phyloP scores from a whole-genome alignment of 2,888 invertebrate genomes.

The Eucera pruinosa region DNA sequence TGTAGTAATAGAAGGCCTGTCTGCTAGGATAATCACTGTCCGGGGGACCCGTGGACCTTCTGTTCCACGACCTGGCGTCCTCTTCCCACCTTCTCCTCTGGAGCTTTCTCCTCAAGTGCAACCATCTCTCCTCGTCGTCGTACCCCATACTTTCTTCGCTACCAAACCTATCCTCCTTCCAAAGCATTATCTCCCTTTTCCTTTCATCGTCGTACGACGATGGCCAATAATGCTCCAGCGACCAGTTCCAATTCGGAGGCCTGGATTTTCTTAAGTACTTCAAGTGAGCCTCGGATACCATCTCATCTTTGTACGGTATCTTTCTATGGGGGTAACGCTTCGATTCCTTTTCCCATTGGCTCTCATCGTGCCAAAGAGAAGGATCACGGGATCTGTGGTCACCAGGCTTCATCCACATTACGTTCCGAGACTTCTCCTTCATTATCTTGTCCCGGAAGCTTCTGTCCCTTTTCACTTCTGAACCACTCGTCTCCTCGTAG shows the following conservation, averaged over 20 bases:
- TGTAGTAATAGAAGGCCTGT: constrained; percentile 79
- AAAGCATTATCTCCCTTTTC: constrained; percentile 79
- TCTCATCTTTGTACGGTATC: constrained; percentile 80
- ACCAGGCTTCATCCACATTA: constrained; percentile 80
- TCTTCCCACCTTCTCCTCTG: constrained; percentile 84
- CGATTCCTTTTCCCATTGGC: constrained; percentile 83
- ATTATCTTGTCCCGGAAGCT: constrained; percentile 77
- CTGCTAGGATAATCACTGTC: constrained; percentile 85
- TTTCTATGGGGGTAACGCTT: constrained; percentile 76
- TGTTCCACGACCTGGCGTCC: constrained; percentile 83
- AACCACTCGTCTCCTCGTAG: constrained; percentile 71
- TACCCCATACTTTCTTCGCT: constrained; percentile 84
- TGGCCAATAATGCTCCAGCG: constrained; percentile 70
- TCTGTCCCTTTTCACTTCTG: constrained; percentile 75
- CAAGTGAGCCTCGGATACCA: constrained; percentile 79
- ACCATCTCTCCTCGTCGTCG: constrained; percentile 84
- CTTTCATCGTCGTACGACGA: constrained; percentile 82
- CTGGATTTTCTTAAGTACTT: constrained; percentile 79
- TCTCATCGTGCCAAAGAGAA: constrained; percentile 93
- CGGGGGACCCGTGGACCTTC: constrained; percentile 83
- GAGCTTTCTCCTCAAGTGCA: constrained; percentile 78
- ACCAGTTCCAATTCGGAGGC: constrained; percentile 76
- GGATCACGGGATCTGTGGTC: constrained; percentile 89
- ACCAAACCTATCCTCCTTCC: constrained; percentile 82
- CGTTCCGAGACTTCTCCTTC: constrained; percentile 77